Evolutionary conservation across 2,888 invertebrate species (phyloP), one percentile per base, ranked within the genome.

Genomic region (Panopea generosa): DNA sequence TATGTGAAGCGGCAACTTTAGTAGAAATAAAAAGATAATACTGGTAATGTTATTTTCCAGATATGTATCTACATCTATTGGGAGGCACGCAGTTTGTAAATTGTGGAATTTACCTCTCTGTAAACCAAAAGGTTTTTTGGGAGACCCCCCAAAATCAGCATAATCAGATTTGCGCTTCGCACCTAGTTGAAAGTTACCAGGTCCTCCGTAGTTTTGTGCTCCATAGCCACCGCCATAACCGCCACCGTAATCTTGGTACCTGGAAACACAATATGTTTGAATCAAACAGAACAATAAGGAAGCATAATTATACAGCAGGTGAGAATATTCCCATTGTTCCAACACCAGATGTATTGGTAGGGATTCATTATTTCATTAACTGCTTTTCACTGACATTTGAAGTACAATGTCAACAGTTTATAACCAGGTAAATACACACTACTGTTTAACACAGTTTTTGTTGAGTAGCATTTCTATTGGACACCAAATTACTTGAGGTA

Each of bases 151-250:
- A 73, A 65, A 75, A 61, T 77, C 76, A 24, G 49, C 57, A 55
- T 66, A 70, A 56, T 77, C 73, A 49, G 72, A 60, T 59, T 80
- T 80, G 50, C 80, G 69, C 65, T 80, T 80, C 53, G 70, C 70
- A 67, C 80, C 80, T 63, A 70, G 65, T 50, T 63, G 63, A 57
- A 63, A 78, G 63, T 66, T 67, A 47, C 65, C 67, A 62, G 43
- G 29, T 4, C 72, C 77, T 40, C 63, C 63, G 59, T 62, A 80
- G 49, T 69, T 68, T 59, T 67, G 70, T 27, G 66, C 33, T 24
- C 71, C 65, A 61, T 75, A 79, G 9, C 80, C 80, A 38, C 75
- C 76, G 11, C 66, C 66, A 69, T 77, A 77, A 22, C 76, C 67
- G 20, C 80, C 70, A 27, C 73, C 70, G 55, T 73, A 73, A 53